Evolutionary conservation across 2,888 invertebrate genomes (phyloP), one percentile per base, ranked within the genome.

Genomic region (Rhopalosiphum nymphaeae): DNA sequence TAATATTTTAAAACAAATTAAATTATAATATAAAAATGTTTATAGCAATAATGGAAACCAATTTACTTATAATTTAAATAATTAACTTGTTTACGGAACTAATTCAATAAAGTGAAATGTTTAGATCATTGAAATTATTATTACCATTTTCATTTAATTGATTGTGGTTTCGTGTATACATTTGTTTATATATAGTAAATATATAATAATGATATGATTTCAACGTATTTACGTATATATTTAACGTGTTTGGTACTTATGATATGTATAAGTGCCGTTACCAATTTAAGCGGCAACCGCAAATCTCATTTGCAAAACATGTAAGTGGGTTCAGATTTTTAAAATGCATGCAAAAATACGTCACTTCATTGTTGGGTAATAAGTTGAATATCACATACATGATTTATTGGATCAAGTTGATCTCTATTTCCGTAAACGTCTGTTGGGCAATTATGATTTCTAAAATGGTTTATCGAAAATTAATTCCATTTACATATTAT

Each of bases 361-460:
- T 26, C 46, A 78, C 49, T 91, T 44, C 44, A 44, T 84, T 85
- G 56, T 91, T 85, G 56, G 44, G 85, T 85, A 91, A 91, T 85
- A 85, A 36, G 49, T 91, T 36, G n/a, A n/a, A 36, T 90, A 36
- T 44, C n/a, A 25, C 67, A 46, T 44, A n/a, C 44, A 7, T 46
- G 46, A 90, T 67, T 67, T n/a, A 61, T 46, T 90, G 90, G n/a
- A 67, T 49, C 36, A n/a, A 49, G 36, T 67, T 49, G n/a, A 61
- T n/a, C 90, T 26, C 49, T 78, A 36, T 91, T 91, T 78, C 90
- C 67, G 90, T 42, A 91, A 78, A 36, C 90, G 49, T 78, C 25
- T 90, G 36, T 78, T 49, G 67, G 67, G 67, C 67, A 49, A 49
- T 91, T 90, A 49, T 91, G 46, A 91, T 91, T 91, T 91, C 90